Conservation (phyloP, 2,113 vertebrate species). For the Oophaga pumilio region DNA sequence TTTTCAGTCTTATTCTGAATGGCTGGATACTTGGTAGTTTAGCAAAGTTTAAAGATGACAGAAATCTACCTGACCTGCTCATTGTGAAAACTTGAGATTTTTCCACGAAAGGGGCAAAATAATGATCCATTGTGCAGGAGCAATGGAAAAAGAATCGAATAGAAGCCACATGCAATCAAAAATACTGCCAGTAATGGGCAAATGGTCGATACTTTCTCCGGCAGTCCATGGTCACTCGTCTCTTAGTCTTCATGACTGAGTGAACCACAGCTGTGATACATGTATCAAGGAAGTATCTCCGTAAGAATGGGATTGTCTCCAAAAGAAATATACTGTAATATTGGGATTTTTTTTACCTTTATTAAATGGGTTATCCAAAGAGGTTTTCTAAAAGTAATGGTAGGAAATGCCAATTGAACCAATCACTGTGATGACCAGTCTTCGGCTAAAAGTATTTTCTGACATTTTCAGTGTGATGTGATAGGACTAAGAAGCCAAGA, state of each 20-base stretch:
- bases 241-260: constrained; percentile 1
- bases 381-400: no score
- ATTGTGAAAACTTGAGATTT: constrained; percentile 1
- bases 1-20: constrained; percentile 53
- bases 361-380: no score
- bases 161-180: constrained; percentile 8
- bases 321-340: not conserved
- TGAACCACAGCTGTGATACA: not conserved
- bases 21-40: constrained; percentile 40
- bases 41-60: constrained; percentile 37
- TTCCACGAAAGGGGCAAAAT: not conserved
- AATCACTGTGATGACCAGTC: no score
- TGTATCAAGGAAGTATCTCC: not conserved
- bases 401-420: no score
- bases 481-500: no score
- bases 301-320: not conserved
- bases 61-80: not conserved
- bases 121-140: not conserved
- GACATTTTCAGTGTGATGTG: no score
- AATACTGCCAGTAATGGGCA: constrained; percentile 11
- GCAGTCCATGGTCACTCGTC: not conserved
- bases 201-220: not conserved
- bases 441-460: no score
- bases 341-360: no score
- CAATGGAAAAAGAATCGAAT: not conserved